A percentile compares a stretch with the other conserved stretches of the same genome.
phyloP scores from a whole-genome alignment of 92 coral and sea anemone species.

The Paragorgia papillata region DNA sequence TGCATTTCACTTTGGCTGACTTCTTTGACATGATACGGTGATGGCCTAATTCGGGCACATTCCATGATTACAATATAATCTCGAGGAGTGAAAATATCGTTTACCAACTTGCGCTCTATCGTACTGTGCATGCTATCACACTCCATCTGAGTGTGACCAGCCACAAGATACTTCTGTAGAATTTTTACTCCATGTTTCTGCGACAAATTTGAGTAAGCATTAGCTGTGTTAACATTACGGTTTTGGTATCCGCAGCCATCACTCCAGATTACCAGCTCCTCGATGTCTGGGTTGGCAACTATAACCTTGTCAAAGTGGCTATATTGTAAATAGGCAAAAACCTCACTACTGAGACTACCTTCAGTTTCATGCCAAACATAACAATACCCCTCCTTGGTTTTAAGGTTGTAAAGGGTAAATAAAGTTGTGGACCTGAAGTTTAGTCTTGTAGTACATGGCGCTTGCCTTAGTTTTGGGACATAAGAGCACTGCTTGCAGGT shows the following conservation, averaged over 20 bases:
- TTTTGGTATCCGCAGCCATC: constrained; percentile 35
- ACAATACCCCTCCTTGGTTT: background rate
- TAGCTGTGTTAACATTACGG: background rate
- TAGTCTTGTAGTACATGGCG: constrained; percentile 34
- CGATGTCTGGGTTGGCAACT: background rate
- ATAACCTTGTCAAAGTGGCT: background rate
- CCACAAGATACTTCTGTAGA: constrained; percentile 40
- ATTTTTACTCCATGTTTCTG: constrained; percentile 18
- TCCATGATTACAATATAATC: constrained; percentile 38
- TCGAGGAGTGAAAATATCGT: constrained; percentile 19
- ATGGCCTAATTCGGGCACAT: background rate
- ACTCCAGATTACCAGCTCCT: constrained; percentile 5
- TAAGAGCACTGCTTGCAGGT: constrained; percentile 29
- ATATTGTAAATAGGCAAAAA: constrained; percentile 8
- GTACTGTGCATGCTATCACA: constrained; percentile 29
- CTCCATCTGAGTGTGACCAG: constrained; percentile 40
- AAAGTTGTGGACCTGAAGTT: background rate
- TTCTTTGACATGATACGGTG: constrained; percentile 5
- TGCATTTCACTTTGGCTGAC: background rate
- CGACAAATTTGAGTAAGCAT: background rate
- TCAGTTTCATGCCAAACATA: constrained; percentile 16
- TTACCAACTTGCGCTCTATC: constrained; percentile 19
- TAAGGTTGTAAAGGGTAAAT: background rate
- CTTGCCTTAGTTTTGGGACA: constrained; percentile 19
- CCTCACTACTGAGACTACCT: constrained; percentile 14